Evolutionary conservation across 2,888 invertebrate genomes (phyloP).

Genomic region (Orthosia gothica): DNA sequence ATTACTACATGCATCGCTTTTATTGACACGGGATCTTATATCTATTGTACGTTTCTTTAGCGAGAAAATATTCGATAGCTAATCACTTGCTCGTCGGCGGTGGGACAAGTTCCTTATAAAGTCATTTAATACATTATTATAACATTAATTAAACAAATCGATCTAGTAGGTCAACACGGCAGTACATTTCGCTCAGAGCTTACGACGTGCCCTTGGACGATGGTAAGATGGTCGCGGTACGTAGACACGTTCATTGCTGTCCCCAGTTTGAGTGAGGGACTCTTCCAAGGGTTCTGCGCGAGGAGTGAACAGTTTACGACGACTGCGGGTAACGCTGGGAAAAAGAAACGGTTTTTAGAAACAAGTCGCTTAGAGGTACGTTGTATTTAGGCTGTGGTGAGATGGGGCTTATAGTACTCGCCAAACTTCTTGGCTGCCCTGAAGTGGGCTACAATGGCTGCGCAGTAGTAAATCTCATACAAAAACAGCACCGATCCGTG

Average conservation of each 20-base stretch:
- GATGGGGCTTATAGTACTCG: background rate
- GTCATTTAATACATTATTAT: slow-evolving; percentile 55
- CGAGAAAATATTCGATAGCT: no score
- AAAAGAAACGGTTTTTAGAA: background rate
- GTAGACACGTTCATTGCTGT: slow-evolving; percentile 79
- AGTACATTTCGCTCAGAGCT: slow-evolving; percentile 72
- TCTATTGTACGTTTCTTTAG: no score
- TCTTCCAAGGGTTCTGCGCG: slow-evolving; percentile 87
- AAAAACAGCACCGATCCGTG: no score
- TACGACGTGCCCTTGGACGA: slow-evolving; percentile 81
- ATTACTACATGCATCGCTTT: no score
- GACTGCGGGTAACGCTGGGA: slow-evolving; percentile 82
- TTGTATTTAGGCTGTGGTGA: slow-evolving; percentile 13
- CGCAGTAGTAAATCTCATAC: no score
- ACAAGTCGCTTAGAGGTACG: background rate
- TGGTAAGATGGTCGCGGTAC: slow-evolving; percentile 87
- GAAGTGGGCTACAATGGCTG: no score
- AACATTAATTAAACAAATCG: slow-evolving; percentile 28
- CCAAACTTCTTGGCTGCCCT: no score
- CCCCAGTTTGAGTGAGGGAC: slow-evolving; percentile 72
- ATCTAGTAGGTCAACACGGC: slow-evolving; percentile 23
- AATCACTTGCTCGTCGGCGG: no score
- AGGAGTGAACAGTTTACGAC: slow-evolving; percentile 88
- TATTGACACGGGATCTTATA: no score
- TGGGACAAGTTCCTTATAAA: slow-evolving; percentile 15